Conservation (phyloP, 1,140 invertebrate species). For the Drosophila arawakana region DNA sequence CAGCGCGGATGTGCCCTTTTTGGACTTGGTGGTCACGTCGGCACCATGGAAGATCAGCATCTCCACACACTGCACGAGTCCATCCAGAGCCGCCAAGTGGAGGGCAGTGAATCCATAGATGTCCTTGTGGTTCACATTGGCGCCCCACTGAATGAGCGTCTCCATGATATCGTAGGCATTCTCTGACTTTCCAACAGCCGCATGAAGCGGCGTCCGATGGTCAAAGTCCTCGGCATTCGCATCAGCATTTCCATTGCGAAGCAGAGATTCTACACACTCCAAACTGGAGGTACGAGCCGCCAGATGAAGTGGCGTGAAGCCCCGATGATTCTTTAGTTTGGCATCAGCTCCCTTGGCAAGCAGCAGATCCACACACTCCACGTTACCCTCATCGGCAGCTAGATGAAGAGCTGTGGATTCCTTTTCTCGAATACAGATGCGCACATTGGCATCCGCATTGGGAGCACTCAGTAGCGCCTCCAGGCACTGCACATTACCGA, state of each 20-base stretch:
- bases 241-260: conserved; percentile 89
- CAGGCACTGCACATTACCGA: conserved; percentile 89
- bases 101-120: conserved; percentile 95
- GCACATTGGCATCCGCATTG: conserved; percentile 86
- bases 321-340: conserved; percentile 89
- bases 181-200: conserved; percentile 91
- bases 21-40: conserved; percentile 92
- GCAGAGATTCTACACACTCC: conserved; percentile 90
- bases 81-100: conserved; percentile 94
- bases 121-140: conserved; percentile 93
- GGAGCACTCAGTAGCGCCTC: conserved; percentile 88
- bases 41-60: conserved; percentile 93
- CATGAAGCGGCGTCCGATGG: conserved; percentile 90
- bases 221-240: conserved; percentile 91
- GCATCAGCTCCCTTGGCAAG: conserved; percentile 90
- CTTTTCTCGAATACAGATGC: conserved; percentile 88
- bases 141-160: conserved; percentile 90
- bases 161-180: conserved; percentile 91
- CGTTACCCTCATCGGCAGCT: conserved; percentile 91
- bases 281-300: conserved; percentile 90
- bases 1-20: conserved; percentile 92
- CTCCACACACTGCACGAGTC: conserved; percentile 92
- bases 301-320: conserved; percentile 91
- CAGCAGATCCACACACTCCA: conserved; percentile 89
- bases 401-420: conserved; percentile 92